phyloP scores from a whole-genome alignment of 2,888 invertebrate genomes.

The Apamea monoglypha region DNA sequence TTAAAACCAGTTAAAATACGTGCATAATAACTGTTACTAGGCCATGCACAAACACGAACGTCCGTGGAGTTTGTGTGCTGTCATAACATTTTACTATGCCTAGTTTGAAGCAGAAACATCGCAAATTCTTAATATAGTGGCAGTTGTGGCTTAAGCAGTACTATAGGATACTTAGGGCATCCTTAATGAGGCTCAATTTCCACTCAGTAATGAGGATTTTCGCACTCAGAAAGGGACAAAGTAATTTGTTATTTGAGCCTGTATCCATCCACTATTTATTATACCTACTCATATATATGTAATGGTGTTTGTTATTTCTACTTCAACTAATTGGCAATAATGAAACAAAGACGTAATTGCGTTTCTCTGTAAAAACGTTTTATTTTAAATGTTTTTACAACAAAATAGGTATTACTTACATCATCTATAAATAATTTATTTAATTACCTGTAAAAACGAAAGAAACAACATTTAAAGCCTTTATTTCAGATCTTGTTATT shows the following conservation, averaged over 20 bases:
- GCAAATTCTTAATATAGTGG: conserved; percentile 1
- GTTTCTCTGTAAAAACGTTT: too few relatives aligned
- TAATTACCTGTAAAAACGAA: too few relatives aligned
- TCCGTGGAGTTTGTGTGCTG: not conserved
- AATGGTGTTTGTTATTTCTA: too few relatives aligned
- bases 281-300: too few relatives aligned
- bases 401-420: too few relatives aligned
- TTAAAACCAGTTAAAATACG: not conserved
- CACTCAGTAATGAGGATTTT: not conserved
- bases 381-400: too few relatives aligned
- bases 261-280: not conserved
- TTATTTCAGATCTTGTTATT: too few relatives aligned
- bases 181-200: not conserved
- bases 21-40: conserved; percentile 20
- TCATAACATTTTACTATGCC: conserved; percentile 34
- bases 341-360: too few relatives aligned
- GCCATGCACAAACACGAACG: conserved; percentile 20
- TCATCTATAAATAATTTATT: too few relatives aligned
- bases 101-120: not conserved
- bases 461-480: too few relatives aligned
- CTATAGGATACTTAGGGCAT: too few relatives aligned
- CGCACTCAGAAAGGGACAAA: not conserved
- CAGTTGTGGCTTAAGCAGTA: not conserved
- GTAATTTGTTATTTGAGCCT: not conserved
- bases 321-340: too few relatives aligned